Evolutionary conservation across 30 jellyfish, hydroid and myxozoan genomes (phyloP), one percentile per base, ranked within the genome.

Genomic region (Pseudorhiza aurosa): DNA sequence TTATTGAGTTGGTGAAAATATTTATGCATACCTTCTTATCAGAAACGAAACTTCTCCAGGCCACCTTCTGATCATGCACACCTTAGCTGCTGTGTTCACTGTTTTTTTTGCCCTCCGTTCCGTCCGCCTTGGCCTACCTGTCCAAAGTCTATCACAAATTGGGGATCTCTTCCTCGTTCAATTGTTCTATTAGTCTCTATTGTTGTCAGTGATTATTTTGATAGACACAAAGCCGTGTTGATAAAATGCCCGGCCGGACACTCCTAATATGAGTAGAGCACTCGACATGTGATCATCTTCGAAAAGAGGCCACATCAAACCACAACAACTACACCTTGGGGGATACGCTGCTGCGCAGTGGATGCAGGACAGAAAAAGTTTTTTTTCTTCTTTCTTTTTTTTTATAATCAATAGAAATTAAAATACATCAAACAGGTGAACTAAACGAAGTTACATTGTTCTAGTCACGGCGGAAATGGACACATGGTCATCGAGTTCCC

Each of bases 391-490:
- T n/a, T n/a, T 39, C 12, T 39, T 39, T 7, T 39, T 50, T n/a
- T 50, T 5, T 50, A 5, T 50, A 50, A 5, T n/a, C 28, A 50
- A 50, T 50, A 58, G 45, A 58, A 58, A 28, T 7, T 58, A 24
- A 58, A 58, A 14, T 53, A 62, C 71, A 65, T 18, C 6, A 8
- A 8, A 65, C 80, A 65, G 80, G 33, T 33, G 33, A 65, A 31
- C 68, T 29, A 11, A 29, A 31, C 67, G 18, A 26, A 65, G 33
- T 14, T 65, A 36, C 80, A 65, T 65, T 65, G 80, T 65, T 72
- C 80, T 65, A 18, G 7, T 39, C 50, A 39, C n/a, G n/a, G n/a
- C n/a, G n/a, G n/a, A n/a, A n/a, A n/a, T n/a, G n/a, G n/a, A n/a
- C n/a, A n/a, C n/a, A n/a, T n/a, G n/a, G n/a, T n/a, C n/a, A n/a